phyloP scores from a whole-genome alignment of 1,140 invertebrate species.

The Venturia canescens region DNA sequence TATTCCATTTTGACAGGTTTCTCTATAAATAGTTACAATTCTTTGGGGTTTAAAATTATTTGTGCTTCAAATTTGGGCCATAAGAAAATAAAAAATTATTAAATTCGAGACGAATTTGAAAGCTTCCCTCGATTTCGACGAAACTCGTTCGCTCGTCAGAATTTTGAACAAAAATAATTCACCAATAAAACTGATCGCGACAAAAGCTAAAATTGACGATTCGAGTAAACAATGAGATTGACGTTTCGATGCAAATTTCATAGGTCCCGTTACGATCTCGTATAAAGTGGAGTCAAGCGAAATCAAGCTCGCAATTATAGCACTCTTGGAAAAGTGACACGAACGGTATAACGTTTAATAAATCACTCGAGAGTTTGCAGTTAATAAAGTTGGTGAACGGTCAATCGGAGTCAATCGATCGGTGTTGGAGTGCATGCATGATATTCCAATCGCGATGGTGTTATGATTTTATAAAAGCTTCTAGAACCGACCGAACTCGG shows the following conservation, averaged over 20 bases:
- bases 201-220: no score
- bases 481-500: neutral
- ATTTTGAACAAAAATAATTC: no score
- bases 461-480: constrained; percentile 4
- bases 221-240: neutral
- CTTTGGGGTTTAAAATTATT: no score
- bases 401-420: constrained; percentile 12
- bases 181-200: no score
- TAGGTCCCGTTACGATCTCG: neutral
- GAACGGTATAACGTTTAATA: neutral
- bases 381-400: constrained; percentile 8
- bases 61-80: no score
- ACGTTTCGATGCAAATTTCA: no score
- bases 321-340: constrained; percentile 7
- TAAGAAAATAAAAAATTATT: no score
- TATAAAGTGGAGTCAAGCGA: constrained; percentile 24
- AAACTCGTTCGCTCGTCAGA: no score
- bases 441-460: neutral
- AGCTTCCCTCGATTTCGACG: no score
- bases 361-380: neutral
- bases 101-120: no score
- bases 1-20: no score
- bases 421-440: constrained; percentile 15
- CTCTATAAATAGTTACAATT: no score
- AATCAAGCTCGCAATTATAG: constrained; percentile 13